Evolutionary conservation across 2,797 vertebrate genomes (phyloP).

Genomic region (Hydrophis major): DNA sequence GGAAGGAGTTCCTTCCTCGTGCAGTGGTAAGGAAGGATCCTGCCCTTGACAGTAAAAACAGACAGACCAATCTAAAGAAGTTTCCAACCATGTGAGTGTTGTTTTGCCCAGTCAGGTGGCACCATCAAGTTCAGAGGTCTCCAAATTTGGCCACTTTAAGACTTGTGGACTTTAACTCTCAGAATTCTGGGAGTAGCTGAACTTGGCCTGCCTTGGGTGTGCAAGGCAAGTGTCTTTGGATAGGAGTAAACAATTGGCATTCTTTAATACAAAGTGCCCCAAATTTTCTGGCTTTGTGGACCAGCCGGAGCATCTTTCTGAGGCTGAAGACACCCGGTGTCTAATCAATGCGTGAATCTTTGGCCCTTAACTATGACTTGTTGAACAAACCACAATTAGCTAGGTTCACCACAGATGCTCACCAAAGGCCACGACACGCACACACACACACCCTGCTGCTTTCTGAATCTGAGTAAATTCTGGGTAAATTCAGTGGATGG

Average conservation of each 20-base stretch:
- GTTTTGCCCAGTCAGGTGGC: background rate
- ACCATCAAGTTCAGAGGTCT: background rate
- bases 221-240: background rate
- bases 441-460: background rate
- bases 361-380: background rate
- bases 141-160: too few species aligned
- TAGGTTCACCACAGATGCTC: background rate
- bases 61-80: background rate
- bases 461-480: background rate
- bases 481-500: background rate
- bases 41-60: background rate
- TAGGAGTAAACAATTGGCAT: background rate
- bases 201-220: background rate
- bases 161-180: too few species aligned
- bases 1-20: background rate
- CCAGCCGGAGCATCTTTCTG: background rate
- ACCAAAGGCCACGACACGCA: background rate
- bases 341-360: background rate
- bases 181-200: background rate
- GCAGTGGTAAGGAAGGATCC: background rate
- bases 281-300: too few species aligned
- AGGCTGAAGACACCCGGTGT: background rate
- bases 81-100: background rate
- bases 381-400: background rate
- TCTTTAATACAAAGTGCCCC: background rate